These are phyloP conservation scores for Prorops nasuta DNA, from an alignment of 1,140 invertebrate genomes.

Conservation along the genomic window DNA sequence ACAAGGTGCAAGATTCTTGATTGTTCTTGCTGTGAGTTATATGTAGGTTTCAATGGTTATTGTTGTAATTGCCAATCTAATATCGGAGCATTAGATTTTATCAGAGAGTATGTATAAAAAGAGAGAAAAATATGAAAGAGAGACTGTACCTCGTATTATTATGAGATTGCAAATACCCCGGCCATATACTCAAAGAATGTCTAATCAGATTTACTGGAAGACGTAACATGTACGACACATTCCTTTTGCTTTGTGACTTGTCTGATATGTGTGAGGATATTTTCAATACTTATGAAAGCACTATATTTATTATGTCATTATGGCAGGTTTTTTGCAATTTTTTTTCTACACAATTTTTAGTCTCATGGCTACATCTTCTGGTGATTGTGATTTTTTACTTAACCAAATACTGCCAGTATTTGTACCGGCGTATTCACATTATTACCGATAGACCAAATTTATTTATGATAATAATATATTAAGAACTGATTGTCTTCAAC, in stretches of 20 bases:
- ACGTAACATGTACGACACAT: constrained; percentile 25
- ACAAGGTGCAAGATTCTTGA: constrained; percentile 6
- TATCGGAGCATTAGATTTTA: not conserved
- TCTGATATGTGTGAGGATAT: constrained; percentile 7
- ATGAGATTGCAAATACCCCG: constrained; percentile 41
- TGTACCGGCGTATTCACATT: constrained; percentile 55
- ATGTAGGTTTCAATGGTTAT: not conserved
- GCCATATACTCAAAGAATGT: constrained; percentile 35
- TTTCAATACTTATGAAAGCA: not conserved
- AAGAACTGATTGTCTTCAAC: constrained; percentile 50
- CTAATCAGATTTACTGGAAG: constrained; percentile 36
- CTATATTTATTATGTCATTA: not conserved
- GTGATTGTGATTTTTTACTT: constrained; percentile 41
- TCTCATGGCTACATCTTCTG: constrained; percentile 33
- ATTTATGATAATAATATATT: constrained; percentile 60
- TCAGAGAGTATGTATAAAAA: not conserved
- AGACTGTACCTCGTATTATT: constrained; percentile 1
- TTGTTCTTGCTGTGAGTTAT: not conserved
- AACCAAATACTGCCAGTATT: constrained; percentile 56
- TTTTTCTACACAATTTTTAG: not conserved
- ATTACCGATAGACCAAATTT: constrained; percentile 59
- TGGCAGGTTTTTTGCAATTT: not conserved
- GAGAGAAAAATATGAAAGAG: too few species aligned
- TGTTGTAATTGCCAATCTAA: not conserved
- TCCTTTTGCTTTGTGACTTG: constrained; percentile 17